These are phyloP conservation scores for Engraulis encrasicolus DNA, from an alignment of 2,113 vertebrate species.

Conservation along the genomic window DNA sequence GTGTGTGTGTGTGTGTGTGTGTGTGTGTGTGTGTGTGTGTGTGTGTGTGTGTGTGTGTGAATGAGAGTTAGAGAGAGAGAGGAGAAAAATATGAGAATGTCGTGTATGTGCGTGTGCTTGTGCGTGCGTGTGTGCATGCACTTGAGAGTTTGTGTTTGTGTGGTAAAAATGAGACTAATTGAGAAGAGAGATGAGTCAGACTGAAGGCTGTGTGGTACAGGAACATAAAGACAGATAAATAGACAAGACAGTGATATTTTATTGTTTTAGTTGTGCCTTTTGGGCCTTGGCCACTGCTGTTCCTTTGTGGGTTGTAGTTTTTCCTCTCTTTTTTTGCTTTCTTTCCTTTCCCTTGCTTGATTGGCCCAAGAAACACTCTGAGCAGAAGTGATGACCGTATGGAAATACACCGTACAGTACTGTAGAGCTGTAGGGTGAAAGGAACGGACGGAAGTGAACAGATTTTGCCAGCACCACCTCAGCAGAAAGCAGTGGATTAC, in stretches of 20 bases:
- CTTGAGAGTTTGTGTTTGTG: too few relatives aligned
- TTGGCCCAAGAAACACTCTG: slow-evolving; percentile 9
- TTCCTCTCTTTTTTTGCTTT: too few relatives aligned
- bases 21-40: slow-evolving; percentile 17
- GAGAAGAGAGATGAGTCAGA: background rate
- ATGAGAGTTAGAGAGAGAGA: too few relatives aligned
- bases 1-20: slow-evolving; percentile 8
- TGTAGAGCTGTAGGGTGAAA: background rate
- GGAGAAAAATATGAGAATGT: too few relatives aligned
- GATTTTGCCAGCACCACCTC: slow-evolving; percentile 29
- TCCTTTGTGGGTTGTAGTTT: background rate
- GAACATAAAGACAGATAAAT: background rate
- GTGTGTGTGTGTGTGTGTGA: too few relatives aligned
- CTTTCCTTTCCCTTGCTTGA: background rate
- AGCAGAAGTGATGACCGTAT: slow-evolving; percentile 25
- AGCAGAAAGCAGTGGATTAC: slow-evolving; percentile 38
- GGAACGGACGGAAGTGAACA: slow-evolving; percentile 15
- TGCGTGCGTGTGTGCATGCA: too few relatives aligned
- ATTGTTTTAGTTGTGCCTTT: background rate
- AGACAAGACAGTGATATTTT: background rate
- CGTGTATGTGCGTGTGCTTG: too few relatives aligned
- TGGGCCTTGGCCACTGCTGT: background rate
- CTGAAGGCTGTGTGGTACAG: background rate
- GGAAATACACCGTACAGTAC: slow-evolving; percentile 14
- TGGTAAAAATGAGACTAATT: background rate